Evolutionary conservation across 2,888 invertebrate species (phyloP).

Genomic region (Callinectes sapidus): DNA sequence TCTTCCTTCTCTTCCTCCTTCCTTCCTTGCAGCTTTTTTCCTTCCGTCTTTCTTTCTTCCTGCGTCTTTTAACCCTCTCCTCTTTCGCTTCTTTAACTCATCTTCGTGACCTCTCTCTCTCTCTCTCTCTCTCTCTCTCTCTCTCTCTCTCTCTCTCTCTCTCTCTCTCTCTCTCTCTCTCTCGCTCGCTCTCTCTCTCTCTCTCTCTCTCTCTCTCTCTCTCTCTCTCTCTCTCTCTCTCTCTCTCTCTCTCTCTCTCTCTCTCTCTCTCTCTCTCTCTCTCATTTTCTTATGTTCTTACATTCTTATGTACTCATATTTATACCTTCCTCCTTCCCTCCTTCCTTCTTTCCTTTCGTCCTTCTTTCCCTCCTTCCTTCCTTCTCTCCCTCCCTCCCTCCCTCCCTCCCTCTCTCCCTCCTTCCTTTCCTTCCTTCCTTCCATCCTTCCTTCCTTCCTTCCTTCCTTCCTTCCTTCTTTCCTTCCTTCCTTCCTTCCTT

Average conservation of each 20-base stretch:
- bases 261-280: neutral
- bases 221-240: slow-evolving; percentile 10
- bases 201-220: neutral
- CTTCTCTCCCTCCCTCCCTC: neutral
- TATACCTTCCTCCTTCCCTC: too few species aligned
- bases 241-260: neutral
- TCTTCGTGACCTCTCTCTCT: neutral
- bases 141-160: neutral
- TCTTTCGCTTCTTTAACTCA: neutral
- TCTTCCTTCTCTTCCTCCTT: too few species aligned
- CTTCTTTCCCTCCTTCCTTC: neutral
- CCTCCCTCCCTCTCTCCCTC: neutral
- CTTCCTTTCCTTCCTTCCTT: neutral
- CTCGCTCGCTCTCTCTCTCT: neutral
- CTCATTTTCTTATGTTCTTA: too few species aligned
- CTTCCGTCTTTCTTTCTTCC: neutral
- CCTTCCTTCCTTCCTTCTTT: neutral
- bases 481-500: neutral
- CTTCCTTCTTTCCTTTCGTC: neutral
- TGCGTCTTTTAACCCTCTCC: neutral
- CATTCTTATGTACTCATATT: too few species aligned
- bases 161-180: neutral
- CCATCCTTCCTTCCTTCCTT: neutral
- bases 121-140: slow-evolving; percentile 7
- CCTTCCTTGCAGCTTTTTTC: too few species aligned